Evolutionary conservation across 2,797 vertebrate species (phyloP).

Genomic region (Myoxocephalus aenaeus): DNA sequence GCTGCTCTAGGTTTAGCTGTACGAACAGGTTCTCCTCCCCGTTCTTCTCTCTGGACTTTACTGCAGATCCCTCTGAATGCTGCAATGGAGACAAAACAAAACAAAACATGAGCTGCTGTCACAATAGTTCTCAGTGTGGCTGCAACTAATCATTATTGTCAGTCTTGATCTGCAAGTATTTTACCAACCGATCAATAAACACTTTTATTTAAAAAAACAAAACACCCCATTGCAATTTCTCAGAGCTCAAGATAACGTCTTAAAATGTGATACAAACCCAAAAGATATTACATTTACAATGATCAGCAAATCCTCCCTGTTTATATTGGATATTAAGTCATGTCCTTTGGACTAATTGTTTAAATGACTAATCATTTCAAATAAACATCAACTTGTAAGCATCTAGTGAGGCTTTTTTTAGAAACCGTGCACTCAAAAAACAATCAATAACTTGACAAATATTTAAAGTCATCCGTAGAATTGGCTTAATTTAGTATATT

Average conservation of each 20-base stretch:
- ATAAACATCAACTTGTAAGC: not conserved
- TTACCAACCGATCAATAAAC: not conserved
- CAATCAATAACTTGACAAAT: not conserved
- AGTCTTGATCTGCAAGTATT: not conserved
- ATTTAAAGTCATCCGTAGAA: not conserved
- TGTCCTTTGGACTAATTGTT: not conserved
- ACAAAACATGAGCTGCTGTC: conserved; percentile 9
- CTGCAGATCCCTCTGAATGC: conserved; percentile 78
- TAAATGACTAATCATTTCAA: not conserved
- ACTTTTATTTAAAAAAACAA: too few species aligned
- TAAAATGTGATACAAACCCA: not conserved
- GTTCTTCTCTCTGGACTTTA: conserved; percentile 43
- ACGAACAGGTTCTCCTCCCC: conserved; percentile 17
- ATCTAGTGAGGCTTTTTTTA: not conserved
- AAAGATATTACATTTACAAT: not conserved
- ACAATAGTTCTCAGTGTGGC: not conserved
- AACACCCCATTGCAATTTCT: not conserved
- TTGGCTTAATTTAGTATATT: not conserved
- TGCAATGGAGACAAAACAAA: conserved; percentile 50
- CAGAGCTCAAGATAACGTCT: not conserved
- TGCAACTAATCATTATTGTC: not conserved
- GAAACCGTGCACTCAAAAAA: not conserved
- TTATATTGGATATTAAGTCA: not conserved
- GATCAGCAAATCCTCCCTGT: not conserved
- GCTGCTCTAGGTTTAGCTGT: conserved; percentile 8